phyloP scores from a whole-genome alignment of 2,797 vertebrate species.

The Labroides dimidiatus region DNA sequence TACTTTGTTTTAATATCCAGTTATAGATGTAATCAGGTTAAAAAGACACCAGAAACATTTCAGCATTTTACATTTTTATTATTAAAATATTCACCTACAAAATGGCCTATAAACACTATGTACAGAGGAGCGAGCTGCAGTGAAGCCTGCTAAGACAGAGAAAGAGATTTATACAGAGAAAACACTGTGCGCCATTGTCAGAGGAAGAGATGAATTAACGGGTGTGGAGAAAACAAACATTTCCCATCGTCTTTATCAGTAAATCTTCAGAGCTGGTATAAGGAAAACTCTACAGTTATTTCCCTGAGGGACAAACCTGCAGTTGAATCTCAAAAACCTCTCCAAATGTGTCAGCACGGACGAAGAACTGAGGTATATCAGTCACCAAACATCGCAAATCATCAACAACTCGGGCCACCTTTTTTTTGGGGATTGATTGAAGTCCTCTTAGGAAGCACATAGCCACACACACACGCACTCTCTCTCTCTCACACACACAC shows the following conservation, averaged over 20 bases:
- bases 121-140: slow-evolving; percentile 81
- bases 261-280: slow-evolving; percentile 22
- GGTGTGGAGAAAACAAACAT: slow-evolving; percentile 33
- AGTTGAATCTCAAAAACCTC: slow-evolving; percentile 71
- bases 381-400: slow-evolving; percentile 29
- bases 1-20: not conserved
- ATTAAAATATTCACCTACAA: slow-evolving; percentile 91
- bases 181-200: slow-evolving; percentile 57
- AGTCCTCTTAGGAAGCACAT: slow-evolving; percentile 8
- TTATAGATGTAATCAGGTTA: not conserved
- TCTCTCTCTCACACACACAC: not conserved
- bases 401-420: slow-evolving; percentile 33
- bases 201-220: slow-evolving; percentile 54
- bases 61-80: slow-evolving; percentile 84
- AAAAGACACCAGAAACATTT: slow-evolving; percentile 20
- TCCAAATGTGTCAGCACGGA: slow-evolving; percentile 75
- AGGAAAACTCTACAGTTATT: slow-evolving; percentile 62
- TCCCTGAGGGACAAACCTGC: slow-evolving; percentile 84
- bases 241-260: slow-evolving; percentile 46
- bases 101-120: slow-evolving; percentile 88
- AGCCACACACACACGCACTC: slow-evolving; percentile 10
- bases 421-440: slow-evolving; percentile 23
- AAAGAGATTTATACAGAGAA: slow-evolving; percentile 67
- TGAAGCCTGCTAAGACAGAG: slow-evolving; percentile 72
- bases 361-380: slow-evolving; percentile 75